phyloP scores from a whole-genome alignment of 2,888 invertebrate genomes.

The Dryobota labecula region DNA sequence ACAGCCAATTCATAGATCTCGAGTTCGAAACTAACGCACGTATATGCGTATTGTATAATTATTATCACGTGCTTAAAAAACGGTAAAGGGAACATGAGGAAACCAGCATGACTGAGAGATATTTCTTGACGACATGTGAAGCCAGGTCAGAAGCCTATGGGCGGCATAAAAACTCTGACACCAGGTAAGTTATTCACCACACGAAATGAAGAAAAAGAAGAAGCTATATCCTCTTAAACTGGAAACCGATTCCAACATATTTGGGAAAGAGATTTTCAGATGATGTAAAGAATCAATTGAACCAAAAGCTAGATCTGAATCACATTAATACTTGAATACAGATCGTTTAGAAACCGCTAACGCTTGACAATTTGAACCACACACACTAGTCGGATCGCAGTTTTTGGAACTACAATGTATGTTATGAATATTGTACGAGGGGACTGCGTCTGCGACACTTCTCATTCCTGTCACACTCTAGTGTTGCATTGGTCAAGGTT shows the following conservation, averaged over 20 bases:
- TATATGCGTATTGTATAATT: no score
- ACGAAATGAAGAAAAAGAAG: no score
- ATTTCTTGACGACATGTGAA: no score
- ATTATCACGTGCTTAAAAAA: no score
- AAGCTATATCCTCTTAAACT: background rate
- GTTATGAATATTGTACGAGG: conserved; percentile 67
- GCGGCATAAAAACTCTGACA: no score
- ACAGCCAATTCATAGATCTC: no score
- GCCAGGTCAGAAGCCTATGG: no score
- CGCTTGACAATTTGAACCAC: conserved; percentile 8
- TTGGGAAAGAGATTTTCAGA: background rate
- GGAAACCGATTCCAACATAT: accelerated
- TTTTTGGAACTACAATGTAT: conserved; percentile 56
- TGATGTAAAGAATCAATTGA: background rate
- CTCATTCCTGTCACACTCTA: conserved; percentile 20
- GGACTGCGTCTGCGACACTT: conserved; percentile 52
- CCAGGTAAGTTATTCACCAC: no score
- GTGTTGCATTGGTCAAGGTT: background rate
- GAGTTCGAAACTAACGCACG: no score
- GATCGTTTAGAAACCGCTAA: background rate
- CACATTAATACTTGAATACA: background rate
- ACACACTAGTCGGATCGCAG: conserved; percentile 13
- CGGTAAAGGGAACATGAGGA: no score
- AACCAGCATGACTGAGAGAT: no score
- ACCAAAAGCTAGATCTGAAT: background rate